Conservation (phyloP, 2,113 vertebrate genomes). For the Salvelinus alpinus region DNA sequence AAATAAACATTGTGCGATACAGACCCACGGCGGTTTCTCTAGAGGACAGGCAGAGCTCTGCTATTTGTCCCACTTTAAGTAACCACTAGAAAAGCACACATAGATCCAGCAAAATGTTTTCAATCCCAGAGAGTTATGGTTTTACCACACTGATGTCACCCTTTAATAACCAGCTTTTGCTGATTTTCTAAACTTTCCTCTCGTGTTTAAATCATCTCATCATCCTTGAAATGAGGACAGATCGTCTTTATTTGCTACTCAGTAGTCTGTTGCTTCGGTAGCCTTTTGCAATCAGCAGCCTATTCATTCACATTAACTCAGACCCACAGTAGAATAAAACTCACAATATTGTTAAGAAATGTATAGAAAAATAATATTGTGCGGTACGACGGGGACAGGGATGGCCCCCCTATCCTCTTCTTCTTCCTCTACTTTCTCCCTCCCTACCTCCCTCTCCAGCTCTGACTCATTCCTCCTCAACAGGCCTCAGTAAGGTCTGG, state of each 20-base stretch:
- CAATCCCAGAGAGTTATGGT: constrained; percentile 58
- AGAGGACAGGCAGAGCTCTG: constrained; percentile 39
- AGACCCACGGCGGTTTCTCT: constrained; percentile 30
- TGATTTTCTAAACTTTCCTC: constrained; percentile 56
- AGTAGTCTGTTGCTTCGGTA: constrained; percentile 17
- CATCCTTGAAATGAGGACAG: constrained; percentile 30
- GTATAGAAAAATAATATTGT: constrained; percentile 38
- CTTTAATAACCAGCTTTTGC: constrained; percentile 57
- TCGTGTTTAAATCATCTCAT: constrained; percentile 42
- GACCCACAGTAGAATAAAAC: constrained; percentile 27
- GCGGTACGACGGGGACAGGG: not conserved
- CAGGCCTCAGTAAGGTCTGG: constrained; percentile 48
- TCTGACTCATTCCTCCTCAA: constrained; percentile 68
- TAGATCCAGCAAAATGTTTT: constrained; percentile 51
- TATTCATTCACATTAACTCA: constrained; percentile 45
- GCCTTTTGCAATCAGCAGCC: constrained; percentile 23
- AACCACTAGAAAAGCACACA: constrained; percentile 53
- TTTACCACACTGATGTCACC: constrained; percentile 68
- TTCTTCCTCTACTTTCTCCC: constrained; percentile 1
- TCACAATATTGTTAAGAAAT: constrained; percentile 11
- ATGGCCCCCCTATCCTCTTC: constrained; percentile 5
- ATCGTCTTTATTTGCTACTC: constrained; percentile 29
- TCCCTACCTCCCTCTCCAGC: constrained; percentile 12
- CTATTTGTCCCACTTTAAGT: constrained; percentile 59
- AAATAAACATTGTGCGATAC: constrained; percentile 45